Percentiles rank a stretch among this genome's conserved stretches.
Evolutionary conservation across 1,140 invertebrate genomes (phyloP).

Genomic region (Daktulosphaira vitifoliae): DNA sequence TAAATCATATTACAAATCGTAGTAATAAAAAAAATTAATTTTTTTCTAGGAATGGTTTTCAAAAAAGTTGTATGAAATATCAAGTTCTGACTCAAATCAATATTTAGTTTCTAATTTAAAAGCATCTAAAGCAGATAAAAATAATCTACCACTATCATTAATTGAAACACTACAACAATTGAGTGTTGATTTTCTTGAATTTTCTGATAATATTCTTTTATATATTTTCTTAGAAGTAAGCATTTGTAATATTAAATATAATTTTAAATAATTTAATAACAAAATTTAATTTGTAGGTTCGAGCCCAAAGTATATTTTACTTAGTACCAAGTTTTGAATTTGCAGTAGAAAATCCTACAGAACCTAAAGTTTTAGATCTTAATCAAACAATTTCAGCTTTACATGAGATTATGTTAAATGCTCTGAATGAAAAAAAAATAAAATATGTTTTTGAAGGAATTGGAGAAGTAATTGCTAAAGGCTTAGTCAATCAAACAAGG

Average conservation of each 20-base stretch:
- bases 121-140: constrained; percentile 12
- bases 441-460: constrained; percentile 92
- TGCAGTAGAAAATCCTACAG: constrained; percentile 59
- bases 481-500: constrained; percentile 72
- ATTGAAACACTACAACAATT: constrained; percentile 44
- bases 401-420: constrained; percentile 66
- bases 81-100: constrained; percentile 23
- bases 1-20: too few relatives aligned
- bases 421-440: constrained; percentile 48
- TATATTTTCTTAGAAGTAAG: constrained; percentile 81
- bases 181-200: constrained; percentile 73
- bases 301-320: constrained; percentile 35
- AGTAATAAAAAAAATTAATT: too few relatives aligned
- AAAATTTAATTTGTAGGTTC: constrained; percentile 5
- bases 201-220: constrained; percentile 81
- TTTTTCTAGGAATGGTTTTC: constrained; percentile 59
- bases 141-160: constrained; percentile 28
- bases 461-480: constrained; percentile 74
- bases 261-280: too few relatives aligned
- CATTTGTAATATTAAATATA: background rate
- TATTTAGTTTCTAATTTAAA: constrained; percentile 23
- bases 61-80: constrained; percentile 42
- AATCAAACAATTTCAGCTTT: constrained; percentile 68
- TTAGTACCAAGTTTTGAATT: constrained; percentile 33
- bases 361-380: constrained; percentile 70